A percentile compares a stretch with the other conserved stretches of the same genome.
These are phyloP conservation scores for Halcyon chelicuti DNA, from an alignment of 2,797 vertebrate species.

Conservation along the genomic window DNA sequence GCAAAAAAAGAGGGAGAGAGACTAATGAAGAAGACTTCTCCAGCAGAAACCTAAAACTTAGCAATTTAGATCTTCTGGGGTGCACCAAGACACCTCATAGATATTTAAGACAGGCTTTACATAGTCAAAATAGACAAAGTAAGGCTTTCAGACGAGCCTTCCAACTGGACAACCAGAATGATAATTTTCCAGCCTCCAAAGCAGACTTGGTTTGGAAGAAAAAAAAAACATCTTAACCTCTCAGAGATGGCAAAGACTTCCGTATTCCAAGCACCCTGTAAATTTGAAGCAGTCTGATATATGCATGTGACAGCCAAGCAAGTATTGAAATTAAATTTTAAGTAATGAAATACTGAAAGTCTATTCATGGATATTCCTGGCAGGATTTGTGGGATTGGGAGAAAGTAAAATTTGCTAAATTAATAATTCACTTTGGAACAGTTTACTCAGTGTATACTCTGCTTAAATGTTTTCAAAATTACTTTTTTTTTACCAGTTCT, in stretches of 20 bases:
- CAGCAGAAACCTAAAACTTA: neutral
- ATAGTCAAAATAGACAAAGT: neutral
- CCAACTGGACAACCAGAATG: neutral
- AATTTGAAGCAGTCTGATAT: neutral
- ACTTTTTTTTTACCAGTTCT: neutral
- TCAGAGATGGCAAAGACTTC: neutral
- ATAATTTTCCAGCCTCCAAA: neutral
- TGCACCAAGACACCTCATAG: neutral
- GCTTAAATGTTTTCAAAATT: constrained; percentile 8
- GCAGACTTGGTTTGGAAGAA: neutral
- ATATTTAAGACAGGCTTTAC: neutral
- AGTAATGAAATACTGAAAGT: constrained; percentile 41
- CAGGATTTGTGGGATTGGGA: constrained; percentile 28
- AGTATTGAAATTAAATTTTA: constrained; percentile 38
- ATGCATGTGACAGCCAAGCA: neutral
- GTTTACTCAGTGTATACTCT: constrained; percentile 6
- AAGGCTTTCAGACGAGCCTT: neutral
- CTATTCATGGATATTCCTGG: constrained; percentile 45
- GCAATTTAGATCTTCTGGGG: neutral
- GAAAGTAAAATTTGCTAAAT: constrained; percentile 51
- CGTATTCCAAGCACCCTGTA: neutral
- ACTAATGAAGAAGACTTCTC: neutral
- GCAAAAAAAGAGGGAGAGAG: too few relatives aligned
- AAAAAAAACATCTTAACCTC: neutral
- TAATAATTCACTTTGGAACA: constrained; percentile 44